Evolutionary conservation across 2,797 vertebrate genomes (phyloP).

Genomic region (Takifugu ocellatus): DNA sequence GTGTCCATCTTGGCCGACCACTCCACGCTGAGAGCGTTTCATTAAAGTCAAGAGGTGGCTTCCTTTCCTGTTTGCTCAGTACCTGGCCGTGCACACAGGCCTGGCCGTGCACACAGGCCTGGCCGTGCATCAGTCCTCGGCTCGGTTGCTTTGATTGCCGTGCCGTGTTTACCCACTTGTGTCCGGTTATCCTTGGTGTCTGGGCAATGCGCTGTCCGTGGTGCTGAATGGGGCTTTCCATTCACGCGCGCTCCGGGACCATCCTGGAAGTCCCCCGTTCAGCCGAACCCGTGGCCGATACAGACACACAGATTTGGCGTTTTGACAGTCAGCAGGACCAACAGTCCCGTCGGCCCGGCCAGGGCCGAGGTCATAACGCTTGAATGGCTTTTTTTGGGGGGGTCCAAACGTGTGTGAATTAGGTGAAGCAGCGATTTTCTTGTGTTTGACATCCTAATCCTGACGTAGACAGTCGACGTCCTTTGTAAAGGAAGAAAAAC

Average conservation of each 20-base stretch:
- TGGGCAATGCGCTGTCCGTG: slow-evolving; percentile 44
- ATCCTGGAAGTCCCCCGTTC: slow-evolving; percentile 64
- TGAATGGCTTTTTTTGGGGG: background rate
- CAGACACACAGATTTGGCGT: slow-evolving; percentile 10
- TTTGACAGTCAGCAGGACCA: too few relatives aligned
- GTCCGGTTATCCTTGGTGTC: background rate
- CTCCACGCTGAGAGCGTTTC: slow-evolving; percentile 70
- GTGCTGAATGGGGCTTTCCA: slow-evolving; percentile 65
- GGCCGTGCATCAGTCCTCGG: background rate
- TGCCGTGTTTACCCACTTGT: slow-evolving; percentile 18
- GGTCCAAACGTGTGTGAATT: slow-evolving; percentile 1
- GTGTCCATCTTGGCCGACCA: slow-evolving; percentile 64
- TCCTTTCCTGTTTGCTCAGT: slow-evolving; percentile 63
- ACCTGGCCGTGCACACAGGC: slow-evolving; percentile 3
- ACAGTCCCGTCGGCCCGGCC: too few relatives aligned
- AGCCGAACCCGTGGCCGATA: slow-evolving; percentile 39
- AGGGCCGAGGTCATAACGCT: too few relatives aligned
- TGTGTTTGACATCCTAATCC: slow-evolving; percentile 7
- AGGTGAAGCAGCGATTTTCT: slow-evolving; percentile 15
- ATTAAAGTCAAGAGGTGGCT: slow-evolving; percentile 74
- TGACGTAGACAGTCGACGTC: background rate
- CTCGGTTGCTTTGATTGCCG: too few relatives aligned
- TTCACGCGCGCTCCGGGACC: slow-evolving; percentile 65
- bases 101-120: slow-evolving; percentile 4
- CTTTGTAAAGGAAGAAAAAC: slow-evolving; percentile 3